Percentiles rank a stretch among this genome's conserved stretches.
Conservation (phyloP, 2,888 invertebrate genomes). For the Cyclophora albipunctata region DNA sequence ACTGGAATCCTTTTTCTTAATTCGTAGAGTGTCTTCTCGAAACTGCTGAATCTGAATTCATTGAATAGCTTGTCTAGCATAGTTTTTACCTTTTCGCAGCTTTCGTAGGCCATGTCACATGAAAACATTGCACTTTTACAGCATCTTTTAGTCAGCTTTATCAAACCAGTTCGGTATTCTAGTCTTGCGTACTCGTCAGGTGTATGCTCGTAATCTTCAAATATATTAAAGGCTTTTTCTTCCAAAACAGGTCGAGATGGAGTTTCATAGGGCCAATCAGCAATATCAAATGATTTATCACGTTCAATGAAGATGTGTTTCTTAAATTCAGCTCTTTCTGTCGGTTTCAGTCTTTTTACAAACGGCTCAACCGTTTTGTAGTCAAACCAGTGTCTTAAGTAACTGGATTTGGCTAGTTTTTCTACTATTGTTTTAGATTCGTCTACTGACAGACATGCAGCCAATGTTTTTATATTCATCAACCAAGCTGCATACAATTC, state of each 20-base stretch:
- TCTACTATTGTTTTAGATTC: conserved; percentile 39
- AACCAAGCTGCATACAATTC: conserved; percentile 40
- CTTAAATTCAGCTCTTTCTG: conserved; percentile 32
- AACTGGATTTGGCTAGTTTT: conserved; percentile 37
- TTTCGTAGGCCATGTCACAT: not conserved
- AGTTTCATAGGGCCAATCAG: conserved; percentile 32
- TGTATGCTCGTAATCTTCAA: not conserved
- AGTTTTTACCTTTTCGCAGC: conserved; percentile 10
- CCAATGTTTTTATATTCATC: conserved; percentile 35
- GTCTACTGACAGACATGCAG: conserved; percentile 27
- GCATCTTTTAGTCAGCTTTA: too few relatives aligned
- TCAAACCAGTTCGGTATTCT: not conserved
- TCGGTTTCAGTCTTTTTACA: conserved; percentile 30
- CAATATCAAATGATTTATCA: conserved; percentile 24
- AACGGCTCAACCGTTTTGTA: conserved; percentile 42
- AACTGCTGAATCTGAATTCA: conserved; percentile 40
- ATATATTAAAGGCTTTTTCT: not conserved
- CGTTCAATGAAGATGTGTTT: conserved; percentile 42
- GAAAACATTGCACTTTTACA: not conserved
- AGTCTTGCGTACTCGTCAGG: not conserved
- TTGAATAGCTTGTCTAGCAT: conserved; percentile 40
- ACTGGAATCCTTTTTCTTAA: conserved; percentile 29
- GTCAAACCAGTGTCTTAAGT: conserved; percentile 31
- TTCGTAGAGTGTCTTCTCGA: conserved; percentile 36
- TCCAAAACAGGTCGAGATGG: conserved; percentile 9